phyloP scores from a whole-genome alignment of 1,140 invertebrate species.

The Eumeta japonica region DNA sequence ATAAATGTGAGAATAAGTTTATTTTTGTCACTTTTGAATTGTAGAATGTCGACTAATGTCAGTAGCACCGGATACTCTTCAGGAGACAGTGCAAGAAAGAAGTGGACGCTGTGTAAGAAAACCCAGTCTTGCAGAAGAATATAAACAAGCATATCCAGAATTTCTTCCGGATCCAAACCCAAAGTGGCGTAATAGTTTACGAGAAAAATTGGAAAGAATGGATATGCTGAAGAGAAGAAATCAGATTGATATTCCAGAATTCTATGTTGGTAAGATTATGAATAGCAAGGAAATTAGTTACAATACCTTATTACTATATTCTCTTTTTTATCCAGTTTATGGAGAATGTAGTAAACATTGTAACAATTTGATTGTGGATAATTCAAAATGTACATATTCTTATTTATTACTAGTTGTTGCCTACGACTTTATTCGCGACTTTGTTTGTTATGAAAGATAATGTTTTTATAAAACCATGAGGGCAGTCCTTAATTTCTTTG shows the following conservation, averaged over 20 bases:
- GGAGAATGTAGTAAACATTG: too few species aligned
- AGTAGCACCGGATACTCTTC: conserved; percentile 30
- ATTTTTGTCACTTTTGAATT: conserved; percentile 10
- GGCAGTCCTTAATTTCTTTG: too few species aligned
- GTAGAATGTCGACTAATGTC: conserved; percentile 31
- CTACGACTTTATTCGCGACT: too few species aligned
- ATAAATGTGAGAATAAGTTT: too few species aligned
- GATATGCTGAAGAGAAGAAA: conserved; percentile 89
- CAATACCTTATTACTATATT: background rate
- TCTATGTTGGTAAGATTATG: conserved; percentile 86
- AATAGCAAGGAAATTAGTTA: too few species aligned
- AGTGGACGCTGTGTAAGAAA: conserved; percentile 15
- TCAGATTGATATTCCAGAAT: conserved; percentile 90
- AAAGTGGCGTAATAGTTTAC: conserved; percentile 73
- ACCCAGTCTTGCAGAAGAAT: conserved; percentile 44
- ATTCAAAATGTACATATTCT: too few species aligned
- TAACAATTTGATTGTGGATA: too few species aligned
- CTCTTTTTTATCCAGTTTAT: too few species aligned
- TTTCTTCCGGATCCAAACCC: conserved; percentile 87
- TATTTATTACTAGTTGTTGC: too few species aligned
- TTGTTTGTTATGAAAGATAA: too few species aligned
- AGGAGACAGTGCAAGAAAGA: conserved; percentile 15
- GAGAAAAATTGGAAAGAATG: conserved; percentile 85
- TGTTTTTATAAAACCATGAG: too few species aligned
- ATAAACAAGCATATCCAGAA: conserved; percentile 86